Percentiles rank a stretch among this genome's conserved stretches.
These are phyloP conservation scores for Scomber colias DNA, from an alignment of 2,113 vertebrate genomes.

Conservation along the genomic window DNA sequence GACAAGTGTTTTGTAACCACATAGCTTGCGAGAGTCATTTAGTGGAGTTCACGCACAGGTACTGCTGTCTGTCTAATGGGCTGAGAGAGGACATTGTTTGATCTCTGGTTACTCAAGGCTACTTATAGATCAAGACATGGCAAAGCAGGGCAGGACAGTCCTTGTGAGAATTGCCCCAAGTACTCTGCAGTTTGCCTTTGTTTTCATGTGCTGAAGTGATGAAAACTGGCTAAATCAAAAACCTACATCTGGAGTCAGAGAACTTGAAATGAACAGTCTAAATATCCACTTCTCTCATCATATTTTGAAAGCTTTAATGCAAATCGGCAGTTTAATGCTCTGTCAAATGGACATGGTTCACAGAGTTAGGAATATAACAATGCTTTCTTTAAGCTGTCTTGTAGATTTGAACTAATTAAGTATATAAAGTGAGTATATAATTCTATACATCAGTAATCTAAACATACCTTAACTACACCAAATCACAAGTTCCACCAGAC, in stretches of 20 bases:
- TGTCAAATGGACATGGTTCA: no score
- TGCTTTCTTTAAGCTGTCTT: no score
- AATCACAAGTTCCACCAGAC: no score
- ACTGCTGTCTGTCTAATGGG: constrained; percentile 41
- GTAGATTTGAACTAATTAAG: no score
- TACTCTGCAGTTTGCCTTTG: constrained; percentile 1
- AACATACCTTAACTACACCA: no score
- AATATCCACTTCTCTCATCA: no score
- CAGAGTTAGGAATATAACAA: no score
- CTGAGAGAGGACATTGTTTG: constrained; percentile 31
- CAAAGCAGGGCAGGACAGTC: not conserved
- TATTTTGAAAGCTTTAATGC: no score
- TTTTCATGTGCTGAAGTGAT: not conserved
- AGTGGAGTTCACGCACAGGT: constrained; percentile 47
- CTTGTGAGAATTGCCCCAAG: not conserved
- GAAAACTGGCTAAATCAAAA: not conserved
- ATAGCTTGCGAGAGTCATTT: constrained; percentile 55
- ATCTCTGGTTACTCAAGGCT: constrained; percentile 49
- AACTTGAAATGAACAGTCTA: no score
- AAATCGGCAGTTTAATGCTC: no score
- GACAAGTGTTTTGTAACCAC: constrained; percentile 76
- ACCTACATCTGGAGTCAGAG: not conserved
- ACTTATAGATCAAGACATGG: constrained; percentile 11
- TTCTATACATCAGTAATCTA: no score
- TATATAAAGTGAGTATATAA: no score